A percentile compares a stretch with the other conserved stretches of the same genome.
Conservation (phyloP, 1,140 invertebrate species). For the Leptopilina boulardi region DNA sequence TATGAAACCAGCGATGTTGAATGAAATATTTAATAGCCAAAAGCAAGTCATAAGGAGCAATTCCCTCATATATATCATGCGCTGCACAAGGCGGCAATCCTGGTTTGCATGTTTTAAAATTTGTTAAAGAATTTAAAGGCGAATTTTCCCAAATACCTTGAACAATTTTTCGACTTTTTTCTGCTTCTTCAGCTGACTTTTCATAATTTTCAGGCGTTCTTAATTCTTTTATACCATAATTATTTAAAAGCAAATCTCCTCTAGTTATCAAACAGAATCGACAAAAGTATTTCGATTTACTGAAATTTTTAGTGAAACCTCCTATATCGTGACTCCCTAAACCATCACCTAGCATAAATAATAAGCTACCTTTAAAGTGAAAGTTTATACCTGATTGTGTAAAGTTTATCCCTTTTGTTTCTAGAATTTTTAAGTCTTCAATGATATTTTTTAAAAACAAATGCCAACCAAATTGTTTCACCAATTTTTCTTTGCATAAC, state of each 20-base stretch:
- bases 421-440: conserved; percentile 42
- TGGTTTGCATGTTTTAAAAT: conserved; percentile 47
- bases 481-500: conserved; percentile 36
- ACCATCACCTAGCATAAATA: conserved; percentile 53
- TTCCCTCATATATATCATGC: conserved; percentile 43
- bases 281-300: conserved; percentile 48
- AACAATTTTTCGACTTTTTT: conserved; percentile 21
- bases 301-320: conserved; percentile 55
- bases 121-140: conserved; percentile 45
- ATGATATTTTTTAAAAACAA: conserved; percentile 42
- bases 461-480: conserved; percentile 36
- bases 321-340: conserved; percentile 55
- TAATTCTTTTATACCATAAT: conserved; percentile 21
- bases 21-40: conserved; percentile 44
- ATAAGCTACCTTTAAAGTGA: conserved; percentile 44
- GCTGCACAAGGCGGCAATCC: conserved; percentile 34
- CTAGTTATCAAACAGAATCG: conserved; percentile 43
- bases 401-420: conserved; percentile 42
- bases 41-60: conserved; percentile 47
- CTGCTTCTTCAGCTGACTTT: conserved; percentile 29
- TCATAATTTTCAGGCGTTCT: conserved; percentile 38
- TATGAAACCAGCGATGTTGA: conserved; percentile 35
- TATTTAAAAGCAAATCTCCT: not conserved
- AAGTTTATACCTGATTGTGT: not conserved
- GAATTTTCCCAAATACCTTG: conserved; percentile 45